These are phyloP conservation scores for Gallinago stenura DNA, from an alignment of 2,797 vertebrate genomes.

Conservation along the genomic window DNA sequence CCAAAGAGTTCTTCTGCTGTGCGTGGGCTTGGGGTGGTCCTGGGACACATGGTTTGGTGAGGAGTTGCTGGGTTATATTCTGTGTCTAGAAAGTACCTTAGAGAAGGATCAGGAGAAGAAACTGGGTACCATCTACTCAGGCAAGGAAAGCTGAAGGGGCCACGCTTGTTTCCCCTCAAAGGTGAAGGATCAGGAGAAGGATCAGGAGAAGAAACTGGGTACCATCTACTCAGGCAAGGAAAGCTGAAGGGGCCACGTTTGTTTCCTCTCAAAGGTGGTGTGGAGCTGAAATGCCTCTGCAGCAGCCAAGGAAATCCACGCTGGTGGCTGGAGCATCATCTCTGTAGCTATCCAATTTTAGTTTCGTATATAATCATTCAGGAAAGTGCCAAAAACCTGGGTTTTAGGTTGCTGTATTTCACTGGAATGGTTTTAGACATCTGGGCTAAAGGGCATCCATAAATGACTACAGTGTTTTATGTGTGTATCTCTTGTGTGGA, in stretches of 20 bases:
- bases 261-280: not conserved
- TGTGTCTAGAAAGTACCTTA: not conserved
- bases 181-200: not conserved
- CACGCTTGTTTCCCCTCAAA: not conserved
- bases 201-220: not conserved
- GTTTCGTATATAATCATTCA: not conserved
- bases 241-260: too few species aligned
- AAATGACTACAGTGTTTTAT: not conserved
- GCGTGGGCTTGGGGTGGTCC: fast-evolving
- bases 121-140: not conserved
- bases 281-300: not conserved
- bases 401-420: not conserved
- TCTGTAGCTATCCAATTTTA: not conserved
- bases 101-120: not conserved
- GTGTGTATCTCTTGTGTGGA: not conserved
- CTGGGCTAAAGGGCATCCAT: slow-evolving; percentile 31
- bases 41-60: not conserved
- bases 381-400: not conserved
- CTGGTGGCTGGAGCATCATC: not conserved
- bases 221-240: too few species aligned
- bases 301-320: not conserved
- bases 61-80: not conserved
- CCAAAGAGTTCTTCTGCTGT: not conserved
- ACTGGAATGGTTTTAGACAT: not conserved
- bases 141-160: too few species aligned